Base-by-base conservation (phyloP, 1,140 invertebrate genomes). In the Cyphomyrmex costatus region DNA sequence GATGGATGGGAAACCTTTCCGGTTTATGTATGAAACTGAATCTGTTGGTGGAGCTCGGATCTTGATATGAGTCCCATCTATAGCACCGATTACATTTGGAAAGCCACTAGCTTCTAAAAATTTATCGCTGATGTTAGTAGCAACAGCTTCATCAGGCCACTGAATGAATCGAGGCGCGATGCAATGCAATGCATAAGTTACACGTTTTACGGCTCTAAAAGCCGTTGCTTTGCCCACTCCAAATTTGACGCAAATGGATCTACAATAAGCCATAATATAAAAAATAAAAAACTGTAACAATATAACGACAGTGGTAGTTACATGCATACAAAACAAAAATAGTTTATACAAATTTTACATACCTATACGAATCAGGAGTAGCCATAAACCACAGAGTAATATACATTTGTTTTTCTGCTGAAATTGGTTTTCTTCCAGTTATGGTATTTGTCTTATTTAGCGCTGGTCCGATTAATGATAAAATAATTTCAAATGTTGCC, bases 351-450 rank as follows among this genome's bases (percentile, higher is more conserved):
- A 53, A 56, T 30, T 7, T 21, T 73, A 56, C 27, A 30, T 73
- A 73, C 51, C 19, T 73, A n/a, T 73, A 73, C 19, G 30, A 73
- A 73, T 73, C 51, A 21, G 70, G 70, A 73, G 51, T 73, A 73
- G 51, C 30, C 51, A 73, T 73, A 30, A 73, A 73, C 46, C 70
- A 73, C 0, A 73, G 6, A 71, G 46, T 24, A 71, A 71, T 71
- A 71, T 51, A 51, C 6, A 71, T 1, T 51, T 71, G 24, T 19
- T 71, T 71, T n/a, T 71, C 46, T n/a, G 68, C 24, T 58, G 30
- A 33, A 21, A 56, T 74, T 21, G 12, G 27, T 74, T 74, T 56
- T 74, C 30, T 74, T n/a, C 71, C 51, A 74, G n/a, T 53, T 58
- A 3, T 4, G n/a, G 8, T 74, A 30, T 3, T 14, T 74, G 51